Evolutionary conservation across 2,888 invertebrate species (phyloP).

Genomic region (Lasioglossum zephyrum): DNA sequence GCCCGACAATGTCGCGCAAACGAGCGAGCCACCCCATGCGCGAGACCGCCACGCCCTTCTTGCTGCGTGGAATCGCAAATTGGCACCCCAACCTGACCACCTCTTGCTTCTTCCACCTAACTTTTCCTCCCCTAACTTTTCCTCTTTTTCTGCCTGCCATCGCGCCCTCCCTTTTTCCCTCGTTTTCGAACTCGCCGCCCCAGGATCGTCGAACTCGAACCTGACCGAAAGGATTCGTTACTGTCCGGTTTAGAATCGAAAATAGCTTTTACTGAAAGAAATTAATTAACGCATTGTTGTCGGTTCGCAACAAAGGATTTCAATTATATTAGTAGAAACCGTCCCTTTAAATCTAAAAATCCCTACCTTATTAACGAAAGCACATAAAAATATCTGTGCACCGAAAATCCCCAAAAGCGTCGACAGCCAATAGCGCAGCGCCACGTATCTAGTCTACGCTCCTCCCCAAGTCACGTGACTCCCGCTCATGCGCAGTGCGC

Average conservation of each 20-base stretch:
- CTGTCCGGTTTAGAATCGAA: not conserved
- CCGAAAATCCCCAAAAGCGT: not conserved
- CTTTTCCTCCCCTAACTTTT: constrained; percentile 53
- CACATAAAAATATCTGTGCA: not conserved
- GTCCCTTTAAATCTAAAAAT: not conserved
- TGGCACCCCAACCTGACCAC: constrained; percentile 74
- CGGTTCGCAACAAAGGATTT: too few species aligned
- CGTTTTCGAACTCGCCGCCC: constrained; percentile 7
- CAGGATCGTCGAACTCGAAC: constrained; percentile 23
- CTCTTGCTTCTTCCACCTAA: constrained; percentile 61
- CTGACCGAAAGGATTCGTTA: constrained; percentile 6
- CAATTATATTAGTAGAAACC: not conserved
- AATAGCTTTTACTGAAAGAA: too few species aligned
- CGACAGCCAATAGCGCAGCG: not conserved
- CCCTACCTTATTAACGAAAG: not conserved
- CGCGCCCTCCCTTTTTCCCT: constrained; percentile 15
- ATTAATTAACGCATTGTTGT: too few species aligned
- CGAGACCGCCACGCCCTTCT: constrained; percentile 79
- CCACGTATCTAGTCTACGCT: not conserved
- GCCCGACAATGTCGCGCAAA: constrained; percentile 81
- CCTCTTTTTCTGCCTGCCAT: constrained; percentile 25
- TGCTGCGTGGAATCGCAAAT: constrained; percentile 79
- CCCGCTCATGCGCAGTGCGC: not conserved
- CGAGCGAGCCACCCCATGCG: constrained; percentile 78
- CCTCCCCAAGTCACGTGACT: not conserved